A percentile compares a stretch with the other conserved stretches of the same genome.
These are phyloP conservation scores for Pachyuromys duprasi DNA, from an alignment of 2,797 vertebrate genomes.

Conservation along the genomic window DNA sequence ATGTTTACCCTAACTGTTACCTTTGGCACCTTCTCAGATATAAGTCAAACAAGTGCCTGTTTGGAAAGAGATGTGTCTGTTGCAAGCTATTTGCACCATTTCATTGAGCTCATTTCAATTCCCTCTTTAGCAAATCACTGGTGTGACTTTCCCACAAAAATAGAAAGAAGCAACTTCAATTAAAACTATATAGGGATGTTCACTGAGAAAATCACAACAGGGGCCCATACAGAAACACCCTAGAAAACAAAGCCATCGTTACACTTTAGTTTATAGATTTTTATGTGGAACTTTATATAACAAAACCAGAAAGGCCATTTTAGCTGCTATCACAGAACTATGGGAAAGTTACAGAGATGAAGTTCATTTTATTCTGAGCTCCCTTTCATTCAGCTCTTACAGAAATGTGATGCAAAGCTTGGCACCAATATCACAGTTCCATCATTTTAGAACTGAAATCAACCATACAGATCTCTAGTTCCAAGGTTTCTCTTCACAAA, in stretches of 20 bases:
- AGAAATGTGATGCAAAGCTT: neutral
- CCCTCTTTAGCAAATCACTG: slow-evolving; percentile 37
- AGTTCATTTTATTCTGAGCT: neutral
- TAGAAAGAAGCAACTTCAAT: slow-evolving; percentile 43
- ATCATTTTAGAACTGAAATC: neutral
- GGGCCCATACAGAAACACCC: slow-evolving; percentile 35
- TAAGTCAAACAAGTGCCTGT: slow-evolving; percentile 40
- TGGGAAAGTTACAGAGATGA: neutral
- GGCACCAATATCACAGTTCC: neutral
- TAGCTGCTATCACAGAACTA: neutral
- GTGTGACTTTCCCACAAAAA: slow-evolving; percentile 63
- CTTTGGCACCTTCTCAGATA: slow-evolving; percentile 32
- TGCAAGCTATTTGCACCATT: slow-evolving; percentile 30
- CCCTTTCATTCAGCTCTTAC: neutral
- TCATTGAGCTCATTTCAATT: slow-evolving; percentile 61
- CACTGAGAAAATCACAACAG: slow-evolving; percentile 54
- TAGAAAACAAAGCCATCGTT: slow-evolving; percentile 48
- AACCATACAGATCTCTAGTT: neutral
- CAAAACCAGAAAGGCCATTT: neutral
- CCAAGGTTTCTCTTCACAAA: neutral
- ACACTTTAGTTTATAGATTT: slow-evolving; percentile 53
- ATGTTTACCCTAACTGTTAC: neutral
- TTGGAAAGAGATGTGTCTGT: slow-evolving; percentile 4
- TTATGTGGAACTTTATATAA: slow-evolving; percentile 46
- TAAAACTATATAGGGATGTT: slow-evolving; percentile 59